phyloP scores from a whole-genome alignment of 2,797 vertebrate genomes.

The Semaprochilodus insignis region DNA sequence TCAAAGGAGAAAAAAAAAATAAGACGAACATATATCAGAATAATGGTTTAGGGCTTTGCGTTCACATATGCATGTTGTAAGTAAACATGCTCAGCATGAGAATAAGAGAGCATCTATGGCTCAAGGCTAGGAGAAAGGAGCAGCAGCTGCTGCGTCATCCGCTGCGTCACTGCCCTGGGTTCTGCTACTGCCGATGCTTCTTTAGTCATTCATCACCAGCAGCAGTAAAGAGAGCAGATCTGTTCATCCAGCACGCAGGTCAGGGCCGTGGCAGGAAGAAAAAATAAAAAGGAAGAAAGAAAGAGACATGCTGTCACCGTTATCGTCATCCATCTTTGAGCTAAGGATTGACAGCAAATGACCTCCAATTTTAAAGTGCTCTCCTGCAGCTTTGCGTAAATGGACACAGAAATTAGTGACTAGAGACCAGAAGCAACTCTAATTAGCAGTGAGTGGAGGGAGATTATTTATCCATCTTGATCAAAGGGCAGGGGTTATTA shows the following conservation, averaged over 20 bases:
- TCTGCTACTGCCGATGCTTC: not conserved
- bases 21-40: not conserved
- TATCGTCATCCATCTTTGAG: conserved; percentile 34
- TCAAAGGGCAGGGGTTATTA: conserved; percentile 32
- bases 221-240: conserved; percentile 22
- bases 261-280: not conserved
- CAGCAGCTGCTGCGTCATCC: not conserved
- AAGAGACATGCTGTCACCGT: not conserved
- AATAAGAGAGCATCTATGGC: not conserved
- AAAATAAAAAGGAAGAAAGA: not conserved
- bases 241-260: conserved; percentile 25
- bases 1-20: not conserved
- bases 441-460: conserved; percentile 38
- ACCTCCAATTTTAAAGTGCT: conserved; percentile 41
- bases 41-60: not conserved
- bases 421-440: conserved; percentile 22
- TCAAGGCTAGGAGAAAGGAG: conserved; percentile 24
- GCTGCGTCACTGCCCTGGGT: conserved; percentile 8
- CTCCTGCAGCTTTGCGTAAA: conserved; percentile 29
- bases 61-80: not conserved
- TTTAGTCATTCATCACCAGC: conserved; percentile 23
- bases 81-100: not conserved
- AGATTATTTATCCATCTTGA: conserved; percentile 54
- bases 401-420: conserved; percentile 36
- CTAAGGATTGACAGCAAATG: conserved; percentile 31